phyloP scores from a whole-genome alignment of 2,888 invertebrate species.

The Choristoneura rosaceana region DNA sequence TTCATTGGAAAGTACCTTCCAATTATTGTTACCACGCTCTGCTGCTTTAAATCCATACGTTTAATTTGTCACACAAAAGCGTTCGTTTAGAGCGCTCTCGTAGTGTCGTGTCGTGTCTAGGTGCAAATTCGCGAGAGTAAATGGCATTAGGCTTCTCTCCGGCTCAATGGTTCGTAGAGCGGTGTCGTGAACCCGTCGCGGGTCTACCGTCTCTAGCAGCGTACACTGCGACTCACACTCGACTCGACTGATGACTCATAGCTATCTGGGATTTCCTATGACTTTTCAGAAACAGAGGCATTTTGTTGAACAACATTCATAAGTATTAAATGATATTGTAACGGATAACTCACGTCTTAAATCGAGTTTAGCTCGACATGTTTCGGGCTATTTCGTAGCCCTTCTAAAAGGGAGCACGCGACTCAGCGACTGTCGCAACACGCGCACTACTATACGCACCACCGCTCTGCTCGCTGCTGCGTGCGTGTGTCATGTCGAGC shows the following conservation, averaged over 20 bases:
- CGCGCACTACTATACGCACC: too few species aligned
- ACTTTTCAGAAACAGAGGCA: neutral
- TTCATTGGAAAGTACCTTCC: neutral
- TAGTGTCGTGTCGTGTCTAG: slow-evolving; percentile 48
- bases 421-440: too few species aligned
- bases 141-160: slow-evolving; percentile 66
- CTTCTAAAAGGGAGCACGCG: too few species aligned
- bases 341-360: too few species aligned
- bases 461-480: too few species aligned
- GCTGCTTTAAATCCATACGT: slow-evolving; percentile 24
- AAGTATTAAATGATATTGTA: too few species aligned
- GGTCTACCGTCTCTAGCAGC: slow-evolving; percentile 33
- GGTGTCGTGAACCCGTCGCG: slow-evolving; percentile 37
- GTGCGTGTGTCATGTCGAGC: too few species aligned
- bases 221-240: slow-evolving; percentile 36
- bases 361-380: too few species aligned
- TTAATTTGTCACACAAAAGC: slow-evolving; percentile 38
- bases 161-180: slow-evolving; percentile 64
- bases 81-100: slow-evolving; percentile 33
- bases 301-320: too few species aligned
- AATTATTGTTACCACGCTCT: slow-evolving; percentile 23
- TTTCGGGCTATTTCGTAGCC: too few species aligned
- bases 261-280: slow-evolving; percentile 11
- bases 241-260: slow-evolving; percentile 9
- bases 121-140: slow-evolving; percentile 64